These are phyloP conservation scores for Gastrophryne carolinensis DNA, from an alignment of 2,797 vertebrate species.

Conservation along the genomic window DNA sequence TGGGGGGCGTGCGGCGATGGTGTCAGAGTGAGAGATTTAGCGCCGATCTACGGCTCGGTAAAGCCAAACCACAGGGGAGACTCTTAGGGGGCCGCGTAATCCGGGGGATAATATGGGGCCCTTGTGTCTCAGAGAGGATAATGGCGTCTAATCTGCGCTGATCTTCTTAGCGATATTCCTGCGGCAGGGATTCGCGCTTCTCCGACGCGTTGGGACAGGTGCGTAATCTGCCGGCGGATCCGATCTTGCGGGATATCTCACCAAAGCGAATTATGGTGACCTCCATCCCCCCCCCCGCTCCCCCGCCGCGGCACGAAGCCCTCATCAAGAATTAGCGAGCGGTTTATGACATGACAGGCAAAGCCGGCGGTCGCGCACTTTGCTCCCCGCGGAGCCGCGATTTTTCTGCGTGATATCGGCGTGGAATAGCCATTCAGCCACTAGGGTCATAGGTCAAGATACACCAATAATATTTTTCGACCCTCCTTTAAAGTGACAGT, in stretches of 20 bases:
- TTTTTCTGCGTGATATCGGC: too few species aligned
- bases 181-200: not conserved
- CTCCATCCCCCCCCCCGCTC: not conserved
- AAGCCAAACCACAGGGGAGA: conserved; percentile 15
- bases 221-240: conserved; percentile 28
- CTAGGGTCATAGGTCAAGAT: too few species aligned
- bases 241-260: conserved; percentile 11
- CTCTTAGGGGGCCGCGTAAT: conserved; percentile 32
- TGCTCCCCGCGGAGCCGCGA: too few species aligned
- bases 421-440: too few species aligned
- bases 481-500: too few species aligned
- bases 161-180: conserved; percentile 29
- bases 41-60: conserved; percentile 22
- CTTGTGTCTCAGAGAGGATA: conserved; percentile 39
- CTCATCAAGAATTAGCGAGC: not conserved
- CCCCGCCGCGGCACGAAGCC: not conserved
- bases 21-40: not conserved
- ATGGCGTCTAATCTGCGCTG: conserved; percentile 22
- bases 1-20: not conserved
- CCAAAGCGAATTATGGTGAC: conserved; percentile 12
- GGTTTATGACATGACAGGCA: not conserved
- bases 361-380: not conserved
- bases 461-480: too few species aligned
- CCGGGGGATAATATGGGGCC: conserved; percentile 29
- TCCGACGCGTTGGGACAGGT: conserved; percentile 24